Percentiles rank a stretch among this genome's conserved stretches.
phyloP scores from a whole-genome alignment of 2,888 invertebrate species.

The Parascotia fuliginaria region DNA sequence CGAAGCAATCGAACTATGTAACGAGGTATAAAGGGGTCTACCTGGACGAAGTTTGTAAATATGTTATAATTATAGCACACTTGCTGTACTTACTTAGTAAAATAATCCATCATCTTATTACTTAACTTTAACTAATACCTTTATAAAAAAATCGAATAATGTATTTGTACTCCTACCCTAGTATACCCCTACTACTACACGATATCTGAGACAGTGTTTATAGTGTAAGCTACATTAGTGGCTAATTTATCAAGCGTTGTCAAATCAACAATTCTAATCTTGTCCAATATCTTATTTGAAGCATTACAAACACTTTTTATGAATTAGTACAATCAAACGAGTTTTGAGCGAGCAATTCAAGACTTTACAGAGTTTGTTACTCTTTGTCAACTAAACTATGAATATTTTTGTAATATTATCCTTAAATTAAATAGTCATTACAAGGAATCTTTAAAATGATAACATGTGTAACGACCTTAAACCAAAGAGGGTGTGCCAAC shows the following conservation, averaged over 20 bases:
- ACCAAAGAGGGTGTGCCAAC: constrained; percentile 52
- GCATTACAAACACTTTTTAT: not conserved
- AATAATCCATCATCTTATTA: too few relatives aligned
- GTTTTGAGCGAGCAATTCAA: not conserved
- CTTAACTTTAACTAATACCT: too few relatives aligned
- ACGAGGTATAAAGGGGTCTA: too few relatives aligned
- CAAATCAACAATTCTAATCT: too few relatives aligned
- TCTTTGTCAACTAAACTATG: not conserved
- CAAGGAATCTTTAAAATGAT: constrained; percentile 12
- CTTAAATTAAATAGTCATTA: constrained; percentile 1
- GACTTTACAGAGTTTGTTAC: too few relatives aligned
- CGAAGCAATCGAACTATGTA: too few relatives aligned
- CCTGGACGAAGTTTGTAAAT: too few relatives aligned
- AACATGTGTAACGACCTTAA: constrained; percentile 12
- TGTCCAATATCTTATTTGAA: not conserved
- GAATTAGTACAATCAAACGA: not conserved
- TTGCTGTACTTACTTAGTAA: too few relatives aligned
- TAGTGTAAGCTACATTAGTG: not conserved
- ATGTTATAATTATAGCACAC: too few relatives aligned
- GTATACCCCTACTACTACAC: too few relatives aligned
- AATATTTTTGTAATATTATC: not conserved
- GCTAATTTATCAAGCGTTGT: not conserved
- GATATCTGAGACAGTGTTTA: not conserved
- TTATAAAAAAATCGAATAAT: too few relatives aligned
- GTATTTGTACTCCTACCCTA: too few relatives aligned